Percentiles rank a stretch among this genome's conserved stretches.
Evolutionary conservation across 2,888 invertebrate species (phyloP).

Genomic region (Dolichomitus sp.): DNA sequence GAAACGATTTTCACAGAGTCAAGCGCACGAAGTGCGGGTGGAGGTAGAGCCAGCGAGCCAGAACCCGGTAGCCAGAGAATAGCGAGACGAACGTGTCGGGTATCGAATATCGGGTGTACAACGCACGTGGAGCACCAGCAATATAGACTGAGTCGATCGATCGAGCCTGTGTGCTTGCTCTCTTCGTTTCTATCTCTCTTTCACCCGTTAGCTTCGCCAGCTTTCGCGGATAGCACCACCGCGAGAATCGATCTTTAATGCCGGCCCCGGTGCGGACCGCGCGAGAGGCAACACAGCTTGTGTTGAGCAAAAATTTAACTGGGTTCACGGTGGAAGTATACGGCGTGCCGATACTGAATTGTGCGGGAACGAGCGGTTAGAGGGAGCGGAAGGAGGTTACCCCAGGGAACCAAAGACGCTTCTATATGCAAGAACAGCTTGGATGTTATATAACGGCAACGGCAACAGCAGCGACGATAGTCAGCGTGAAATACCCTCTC

Average conservation of each 20-base stretch:
- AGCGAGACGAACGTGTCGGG: conserved; percentile 45
- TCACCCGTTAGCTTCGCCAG: conserved; percentile 40
- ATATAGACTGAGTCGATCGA: conserved; percentile 59
- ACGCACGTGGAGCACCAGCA: conserved; percentile 59
- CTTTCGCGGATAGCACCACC: conserved; percentile 45
- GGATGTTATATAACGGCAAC: conserved; percentile 41
- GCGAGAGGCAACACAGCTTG: conserved; percentile 39
- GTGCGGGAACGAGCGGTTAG: conserved; percentile 52
- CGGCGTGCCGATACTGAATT: conserved; percentile 62
- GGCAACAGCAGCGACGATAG: conserved; percentile 39
- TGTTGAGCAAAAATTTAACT: conserved; percentile 62
- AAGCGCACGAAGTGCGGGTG: conserved; percentile 1
- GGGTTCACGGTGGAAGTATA: conserved; percentile 37
- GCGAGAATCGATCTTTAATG: conserved; percentile 67
- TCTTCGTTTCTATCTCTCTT: conserved; percentile 27
- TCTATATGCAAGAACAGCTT: conserved; percentile 55
- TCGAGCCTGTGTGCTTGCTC: conserved; percentile 59
- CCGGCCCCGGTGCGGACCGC: conserved; percentile 40
- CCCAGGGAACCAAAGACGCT: conserved; percentile 63
- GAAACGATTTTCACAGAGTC: conserved; percentile 41
- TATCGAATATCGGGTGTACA: conserved; percentile 61
- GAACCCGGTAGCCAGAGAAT: conserved; percentile 28
- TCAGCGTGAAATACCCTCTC: conserved; percentile 48
- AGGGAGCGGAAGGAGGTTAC: conserved; percentile 20
- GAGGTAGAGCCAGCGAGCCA: conserved; percentile 33